A percentile compares a stretch with the other conserved stretches of the same genome.
Conservation (phyloP, 1,140 invertebrate genomes). For the Hesperophylax magnus region DNA sequence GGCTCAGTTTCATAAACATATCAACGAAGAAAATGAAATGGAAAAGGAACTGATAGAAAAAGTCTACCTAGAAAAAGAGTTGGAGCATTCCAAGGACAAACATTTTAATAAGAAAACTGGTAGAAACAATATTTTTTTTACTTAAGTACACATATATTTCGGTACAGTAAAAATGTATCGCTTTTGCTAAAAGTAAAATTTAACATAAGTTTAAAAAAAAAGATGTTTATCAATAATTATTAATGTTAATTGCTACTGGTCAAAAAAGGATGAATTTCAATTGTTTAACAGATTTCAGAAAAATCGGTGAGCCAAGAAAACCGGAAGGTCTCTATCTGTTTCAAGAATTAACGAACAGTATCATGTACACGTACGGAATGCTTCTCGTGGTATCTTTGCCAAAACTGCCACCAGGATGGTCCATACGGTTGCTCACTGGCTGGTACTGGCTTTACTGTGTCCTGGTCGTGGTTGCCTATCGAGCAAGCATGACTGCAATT, state of each 20-base stretch:
- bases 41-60: conserved; percentile 5
- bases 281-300: background rate
- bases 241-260: too few species aligned
- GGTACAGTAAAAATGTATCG: background rate
- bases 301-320: conserved; percentile 56
- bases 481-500: conserved; percentile 87
- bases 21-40: conserved; percentile 5
- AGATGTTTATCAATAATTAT: background rate
- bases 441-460: conserved; percentile 91
- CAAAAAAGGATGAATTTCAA: too few species aligned
- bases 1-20: conserved; percentile 64
- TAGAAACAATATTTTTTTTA: background rate
- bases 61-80: background rate
- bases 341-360: conserved; percentile 78
- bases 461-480: conserved; percentile 81
- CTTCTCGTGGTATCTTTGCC: conserved; percentile 82
- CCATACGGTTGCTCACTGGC: conserved; percentile 82
- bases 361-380: conserved; percentile 86
- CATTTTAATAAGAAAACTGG: background rate
- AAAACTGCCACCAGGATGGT: conserved; percentile 81
- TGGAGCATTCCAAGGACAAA: background rate
- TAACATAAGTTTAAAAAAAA: background rate
- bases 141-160: background rate
- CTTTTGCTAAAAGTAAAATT: background rate
- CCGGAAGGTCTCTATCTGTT: conserved; percentile 77